These are phyloP conservation scores for Conchocele bisecta DNA, from an alignment of 2,888 invertebrate species.

Conservation along the genomic window DNA sequence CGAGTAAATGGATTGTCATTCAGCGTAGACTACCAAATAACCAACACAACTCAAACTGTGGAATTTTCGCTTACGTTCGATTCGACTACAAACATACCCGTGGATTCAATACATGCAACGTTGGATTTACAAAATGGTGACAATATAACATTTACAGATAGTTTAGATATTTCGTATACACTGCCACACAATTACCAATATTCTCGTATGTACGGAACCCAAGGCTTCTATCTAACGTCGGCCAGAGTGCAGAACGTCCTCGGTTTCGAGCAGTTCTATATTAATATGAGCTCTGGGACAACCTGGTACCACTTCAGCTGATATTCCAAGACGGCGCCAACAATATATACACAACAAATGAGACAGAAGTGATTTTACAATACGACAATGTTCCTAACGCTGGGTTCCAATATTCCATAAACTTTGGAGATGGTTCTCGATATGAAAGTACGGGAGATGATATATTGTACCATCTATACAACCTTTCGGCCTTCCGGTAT, in stretches of 20 bases:
- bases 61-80: not conserved
- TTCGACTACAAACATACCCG: no score
- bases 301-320: slow-evolving; percentile 19
- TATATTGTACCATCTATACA: slow-evolving; percentile 1
- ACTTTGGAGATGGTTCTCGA: slow-evolving; percentile 13
- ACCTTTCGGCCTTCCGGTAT: not conserved
- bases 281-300: slow-evolving; percentile 40
- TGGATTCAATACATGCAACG: no score
- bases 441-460: not conserved
- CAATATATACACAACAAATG: slow-evolving; percentile 49
- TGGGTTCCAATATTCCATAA: slow-evolving; percentile 44
- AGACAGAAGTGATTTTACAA: slow-evolving; percentile 36
- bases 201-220: no score
- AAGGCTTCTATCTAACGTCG: slow-evolving; percentile 32
- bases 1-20: not conserved
- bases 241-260: slow-evolving; percentile 24
- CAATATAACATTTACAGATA: no score
- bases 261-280: slow-evolving; percentile 4
- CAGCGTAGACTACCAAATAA: slow-evolving; percentile 1
- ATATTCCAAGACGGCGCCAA: slow-evolving; percentile 17
- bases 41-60: not conserved
- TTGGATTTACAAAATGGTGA: no score
- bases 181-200: no score
- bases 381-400: slow-evolving; percentile 32
- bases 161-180: no score